phyloP scores from a whole-genome alignment of 2,797 vertebrate genomes.

The Argya squamiceps region DNA sequence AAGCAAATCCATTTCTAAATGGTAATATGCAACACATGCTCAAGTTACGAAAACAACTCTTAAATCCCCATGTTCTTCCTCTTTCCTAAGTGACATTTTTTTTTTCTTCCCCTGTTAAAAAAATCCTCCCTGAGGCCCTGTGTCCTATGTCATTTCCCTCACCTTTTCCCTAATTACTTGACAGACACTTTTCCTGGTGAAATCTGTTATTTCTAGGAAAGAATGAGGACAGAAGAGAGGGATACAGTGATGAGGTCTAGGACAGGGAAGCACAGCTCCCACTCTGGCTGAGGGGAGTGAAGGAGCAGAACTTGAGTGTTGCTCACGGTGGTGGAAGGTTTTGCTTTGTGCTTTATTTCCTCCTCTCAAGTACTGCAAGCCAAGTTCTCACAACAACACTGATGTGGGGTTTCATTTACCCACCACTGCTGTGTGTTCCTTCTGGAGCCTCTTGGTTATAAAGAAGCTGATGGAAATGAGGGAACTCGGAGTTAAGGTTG shows the following conservation, averaged over 20 bases:
- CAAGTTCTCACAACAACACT: background rate
- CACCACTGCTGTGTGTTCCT: background rate
- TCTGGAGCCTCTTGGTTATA: background rate
- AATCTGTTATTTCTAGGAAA: background rate
- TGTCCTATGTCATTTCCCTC: accelerated
- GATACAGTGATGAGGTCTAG: accelerated
- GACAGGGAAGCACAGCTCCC: background rate
- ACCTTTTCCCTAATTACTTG: background rate
- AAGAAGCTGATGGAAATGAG: background rate
- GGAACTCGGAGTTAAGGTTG: background rate
- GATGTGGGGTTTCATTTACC: background rate
- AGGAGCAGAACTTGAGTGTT: background rate
- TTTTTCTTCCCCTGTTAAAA: background rate
- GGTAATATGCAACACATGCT: background rate
- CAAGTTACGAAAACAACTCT: background rate
- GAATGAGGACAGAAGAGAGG: background rate
- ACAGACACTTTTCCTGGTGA: background rate
- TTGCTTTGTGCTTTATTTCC: background rate
- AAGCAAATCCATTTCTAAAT: background rate
- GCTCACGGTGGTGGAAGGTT: background rate
- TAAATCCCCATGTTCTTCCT: background rate
- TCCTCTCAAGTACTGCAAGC: background rate
- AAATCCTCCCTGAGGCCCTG: background rate
- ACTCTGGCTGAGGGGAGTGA: background rate
- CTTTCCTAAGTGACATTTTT: background rate